Evolutionary conservation across 1,140 invertebrate species (phyloP).

Genomic region (Drosophila sp.): DNA sequence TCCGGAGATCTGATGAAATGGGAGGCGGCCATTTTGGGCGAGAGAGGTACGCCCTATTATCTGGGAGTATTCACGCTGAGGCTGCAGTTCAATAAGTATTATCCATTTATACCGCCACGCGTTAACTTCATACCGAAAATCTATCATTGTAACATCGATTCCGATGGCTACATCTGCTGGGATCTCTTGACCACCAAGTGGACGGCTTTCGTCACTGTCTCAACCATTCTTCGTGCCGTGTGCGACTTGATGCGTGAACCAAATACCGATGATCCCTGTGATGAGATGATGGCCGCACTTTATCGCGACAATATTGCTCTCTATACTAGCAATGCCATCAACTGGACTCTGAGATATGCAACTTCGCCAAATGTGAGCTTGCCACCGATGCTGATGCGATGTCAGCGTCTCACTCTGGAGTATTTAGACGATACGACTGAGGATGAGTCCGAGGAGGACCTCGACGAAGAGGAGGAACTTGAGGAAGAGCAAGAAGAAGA

Average conservation of each 20-base stretch:
- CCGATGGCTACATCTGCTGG: constrained; percentile 28
- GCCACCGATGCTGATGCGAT: neutral
- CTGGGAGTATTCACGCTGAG: constrained; percentile 14
- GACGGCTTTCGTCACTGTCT: neutral
- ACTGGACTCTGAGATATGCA: constrained; percentile 30
- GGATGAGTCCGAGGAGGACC: neutral
- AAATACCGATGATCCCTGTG: constrained; percentile 12
- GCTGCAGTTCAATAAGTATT: neutral
- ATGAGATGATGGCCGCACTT: constrained; percentile 9
- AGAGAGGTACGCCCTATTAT: constrained; percentile 8
- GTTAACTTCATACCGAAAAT: constrained; percentile 21
- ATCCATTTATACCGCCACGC: constrained; percentile 24
- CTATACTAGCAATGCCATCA: constrained; percentile 11
- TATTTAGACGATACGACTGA: neutral
- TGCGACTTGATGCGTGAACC: constrained; percentile 14
- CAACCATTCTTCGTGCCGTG: constrained; percentile 9
- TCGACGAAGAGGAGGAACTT: neutral
- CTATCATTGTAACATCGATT: constrained; percentile 34
- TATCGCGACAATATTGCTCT: constrained; percentile 5
- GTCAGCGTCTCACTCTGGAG: neutral
- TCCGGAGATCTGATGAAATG: constrained; percentile 14
- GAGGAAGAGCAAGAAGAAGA: neutral
- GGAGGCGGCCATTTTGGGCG: constrained; percentile 15
- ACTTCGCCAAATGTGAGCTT: neutral
- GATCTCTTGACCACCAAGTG: constrained; percentile 20